Percentiles rank a stretch among this genome's conserved stretches.
phyloP scores from a whole-genome alignment of 2,113 vertebrate species.

The Haliaeetus leucogaster region DNA sequence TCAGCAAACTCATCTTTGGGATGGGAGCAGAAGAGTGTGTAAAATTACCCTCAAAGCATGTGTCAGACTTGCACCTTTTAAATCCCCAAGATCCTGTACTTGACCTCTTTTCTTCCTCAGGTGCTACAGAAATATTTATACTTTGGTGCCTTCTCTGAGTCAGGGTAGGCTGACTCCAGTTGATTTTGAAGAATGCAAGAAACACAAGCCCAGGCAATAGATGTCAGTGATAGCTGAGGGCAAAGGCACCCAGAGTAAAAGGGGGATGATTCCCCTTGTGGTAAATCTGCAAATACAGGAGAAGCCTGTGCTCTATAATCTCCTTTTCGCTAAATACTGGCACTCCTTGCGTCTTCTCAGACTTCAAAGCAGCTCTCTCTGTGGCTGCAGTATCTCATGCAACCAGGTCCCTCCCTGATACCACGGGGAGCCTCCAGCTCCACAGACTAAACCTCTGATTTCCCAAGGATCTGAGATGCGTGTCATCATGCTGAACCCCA shows the following conservation, averaged over 20 bases:
- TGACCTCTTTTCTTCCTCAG: neutral
- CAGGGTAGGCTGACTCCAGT: neutral
- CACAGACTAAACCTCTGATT: neutral
- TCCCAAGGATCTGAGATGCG: neutral
- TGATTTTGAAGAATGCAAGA: neutral
- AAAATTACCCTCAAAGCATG: accelerated
- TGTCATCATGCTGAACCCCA: neutral
- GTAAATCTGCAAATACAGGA: neutral
- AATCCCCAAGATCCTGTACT: neutral
- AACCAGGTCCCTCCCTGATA: neutral
- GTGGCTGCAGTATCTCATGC: neutral
- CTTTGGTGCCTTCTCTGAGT: neutral
- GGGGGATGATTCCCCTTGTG: neutral
- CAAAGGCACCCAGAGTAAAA: neutral
- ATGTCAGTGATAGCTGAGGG: accelerated
- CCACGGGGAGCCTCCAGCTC: neutral
- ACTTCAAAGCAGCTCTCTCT: neutral
- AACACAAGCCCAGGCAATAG: neutral
- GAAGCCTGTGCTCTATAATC: neutral
- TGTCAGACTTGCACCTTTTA: neutral
- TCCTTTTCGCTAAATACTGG: neutral
- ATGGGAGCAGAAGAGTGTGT: neutral
- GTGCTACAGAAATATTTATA: neutral
- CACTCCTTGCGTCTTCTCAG: neutral
- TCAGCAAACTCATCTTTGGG: neutral